Conservation (phyloP, 2,113 vertebrate species). For the Donacobius atricapilla region DNA sequence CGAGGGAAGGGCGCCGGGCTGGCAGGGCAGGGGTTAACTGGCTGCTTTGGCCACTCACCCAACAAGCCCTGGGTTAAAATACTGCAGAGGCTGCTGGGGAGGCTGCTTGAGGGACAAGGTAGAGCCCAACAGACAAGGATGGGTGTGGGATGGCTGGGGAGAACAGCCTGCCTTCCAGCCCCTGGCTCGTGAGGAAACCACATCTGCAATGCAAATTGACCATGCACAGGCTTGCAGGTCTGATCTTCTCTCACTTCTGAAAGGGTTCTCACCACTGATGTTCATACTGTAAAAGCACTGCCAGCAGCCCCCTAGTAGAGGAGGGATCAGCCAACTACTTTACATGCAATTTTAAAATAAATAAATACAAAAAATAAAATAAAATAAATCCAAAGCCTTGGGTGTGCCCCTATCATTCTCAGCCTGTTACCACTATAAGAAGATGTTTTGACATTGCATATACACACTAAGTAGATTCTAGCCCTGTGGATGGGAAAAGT, state of each 20-base stretch:
- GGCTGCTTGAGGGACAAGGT: background rate
- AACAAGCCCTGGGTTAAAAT: background rate
- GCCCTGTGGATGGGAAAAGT: background rate
- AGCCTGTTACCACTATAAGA: background rate
- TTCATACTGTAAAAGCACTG: background rate
- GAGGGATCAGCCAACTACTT: background rate
- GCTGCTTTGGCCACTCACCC: background rate
- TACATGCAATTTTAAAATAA: background rate
- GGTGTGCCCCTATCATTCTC: background rate
- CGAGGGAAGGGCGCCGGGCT: background rate
- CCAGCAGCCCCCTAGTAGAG: background rate
- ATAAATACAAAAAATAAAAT: too few species aligned
- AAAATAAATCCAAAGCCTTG: background rate
- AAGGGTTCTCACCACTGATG: background rate
- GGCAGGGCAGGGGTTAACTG: background rate
- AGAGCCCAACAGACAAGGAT: background rate
- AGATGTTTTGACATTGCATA: background rate
- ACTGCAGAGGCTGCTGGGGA: background rate
- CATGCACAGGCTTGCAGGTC: background rate
- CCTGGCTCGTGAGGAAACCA: background rate
- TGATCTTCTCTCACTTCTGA: background rate
- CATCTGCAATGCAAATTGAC: background rate
- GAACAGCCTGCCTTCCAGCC: background rate
- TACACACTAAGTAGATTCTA: background rate
- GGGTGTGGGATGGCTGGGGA: background rate